These are phyloP conservation scores for Trinectes maculatus DNA, from an alignment of 2,113 vertebrate species.

Conservation along the genomic window DNA sequence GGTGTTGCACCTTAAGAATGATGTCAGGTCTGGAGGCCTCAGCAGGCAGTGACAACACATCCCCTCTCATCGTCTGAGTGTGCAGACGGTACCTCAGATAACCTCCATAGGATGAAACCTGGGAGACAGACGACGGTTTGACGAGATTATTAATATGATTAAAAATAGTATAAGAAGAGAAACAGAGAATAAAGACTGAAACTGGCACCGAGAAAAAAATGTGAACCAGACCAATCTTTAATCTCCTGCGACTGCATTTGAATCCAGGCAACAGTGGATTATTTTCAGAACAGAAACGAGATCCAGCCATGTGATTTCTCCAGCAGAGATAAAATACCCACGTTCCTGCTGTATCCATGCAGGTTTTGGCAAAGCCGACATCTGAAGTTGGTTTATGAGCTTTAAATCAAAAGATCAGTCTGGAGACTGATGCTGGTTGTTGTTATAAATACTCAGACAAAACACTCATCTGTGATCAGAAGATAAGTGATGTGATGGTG, in stretches of 20 bases:
- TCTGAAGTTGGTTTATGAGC: slow-evolving; percentile 14
- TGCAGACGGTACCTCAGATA: slow-evolving; percentile 87
- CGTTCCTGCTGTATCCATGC: not conserved
- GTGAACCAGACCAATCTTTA: not conserved
- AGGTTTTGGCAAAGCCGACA: slow-evolving; percentile 1
- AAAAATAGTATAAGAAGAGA: not conserved
- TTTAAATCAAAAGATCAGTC: not conserved
- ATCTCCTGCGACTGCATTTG: not conserved
- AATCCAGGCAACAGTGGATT: slow-evolving; percentile 18
- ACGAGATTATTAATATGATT: not conserved
- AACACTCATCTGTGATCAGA: slow-evolving; percentile 20
- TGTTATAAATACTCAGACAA: not conserved
- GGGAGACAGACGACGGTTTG: not conserved
- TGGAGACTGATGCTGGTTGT: not conserved
- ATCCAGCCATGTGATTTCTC: not conserved
- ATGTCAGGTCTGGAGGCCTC: slow-evolving; percentile 88
- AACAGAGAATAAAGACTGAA: no score
- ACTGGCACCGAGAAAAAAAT: no score
- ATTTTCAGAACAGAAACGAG: slow-evolving; percentile 19
- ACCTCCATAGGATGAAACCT: slow-evolving; percentile 95
- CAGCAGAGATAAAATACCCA: not conserved
- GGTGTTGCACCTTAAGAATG: slow-evolving; percentile 85
- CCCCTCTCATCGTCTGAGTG: slow-evolving; percentile 89
- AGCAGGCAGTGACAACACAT: slow-evolving; percentile 84
- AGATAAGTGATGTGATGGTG: no score